Conservation (phyloP, 2,888 invertebrate genomes). For the Gerris lacustris region DNA sequence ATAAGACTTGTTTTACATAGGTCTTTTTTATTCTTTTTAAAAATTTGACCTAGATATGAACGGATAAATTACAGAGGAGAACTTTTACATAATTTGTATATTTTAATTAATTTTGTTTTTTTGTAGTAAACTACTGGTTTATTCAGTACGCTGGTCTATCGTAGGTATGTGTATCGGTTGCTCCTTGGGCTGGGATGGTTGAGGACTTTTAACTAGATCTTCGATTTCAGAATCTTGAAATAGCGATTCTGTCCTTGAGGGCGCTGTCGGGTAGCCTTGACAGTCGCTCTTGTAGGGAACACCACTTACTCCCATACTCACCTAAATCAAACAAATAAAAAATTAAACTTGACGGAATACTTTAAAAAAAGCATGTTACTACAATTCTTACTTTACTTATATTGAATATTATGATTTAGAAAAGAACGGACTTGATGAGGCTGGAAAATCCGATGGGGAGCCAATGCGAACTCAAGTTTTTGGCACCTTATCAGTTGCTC, state of each 20-base stretch:
- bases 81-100: too few species aligned
- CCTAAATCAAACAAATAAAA: constrained; percentile 31
- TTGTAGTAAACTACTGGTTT: constrained; percentile 7
- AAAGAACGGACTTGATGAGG: not conserved
- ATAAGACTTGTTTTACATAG: too few species aligned
- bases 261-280: constrained; percentile 46
- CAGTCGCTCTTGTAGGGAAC: constrained; percentile 53
- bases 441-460: too few species aligned
- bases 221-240: constrained; percentile 49
- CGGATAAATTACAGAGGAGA: too few species aligned
- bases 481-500: too few species aligned
- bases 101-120: too few species aligned
- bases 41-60: too few species aligned
- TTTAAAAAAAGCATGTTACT: constrained; percentile 1
- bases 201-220: constrained; percentile 48
- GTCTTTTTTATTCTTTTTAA: too few species aligned
- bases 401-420: not conserved
- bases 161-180: constrained; percentile 27
- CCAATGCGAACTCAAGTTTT: too few species aligned
- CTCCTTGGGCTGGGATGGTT: constrained; percentile 27
- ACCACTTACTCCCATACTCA: constrained; percentile 47
- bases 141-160: constrained; percentile 32
- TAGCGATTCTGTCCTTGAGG: constrained; percentile 44
- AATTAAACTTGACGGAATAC: too few species aligned
- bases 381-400: not conserved